Percentiles rank a stretch among this genome's conserved stretches.
Conservation (phyloP, 2,888 invertebrate species). For the Acanthosepion lycidas region DNA sequence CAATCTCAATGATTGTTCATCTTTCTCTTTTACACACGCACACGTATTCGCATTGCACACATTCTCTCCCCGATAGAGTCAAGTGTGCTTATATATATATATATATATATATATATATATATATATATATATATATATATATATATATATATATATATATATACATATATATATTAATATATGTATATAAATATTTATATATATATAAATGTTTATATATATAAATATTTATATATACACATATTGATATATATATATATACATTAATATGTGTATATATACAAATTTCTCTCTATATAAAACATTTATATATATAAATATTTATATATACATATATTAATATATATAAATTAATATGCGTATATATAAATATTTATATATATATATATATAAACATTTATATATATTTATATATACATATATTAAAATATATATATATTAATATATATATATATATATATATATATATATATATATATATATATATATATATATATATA, state of each 20-base stretch:
- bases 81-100: neutral
- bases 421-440: neutral
- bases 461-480: neutral
- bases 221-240: neutral
- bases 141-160: neutral
- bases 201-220: neutral
- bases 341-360: no score
- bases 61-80: slow-evolving; percentile 5
- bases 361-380: neutral
- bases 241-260: no score
- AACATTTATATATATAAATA: neutral
- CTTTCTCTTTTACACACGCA: neutral
- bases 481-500: neutral
- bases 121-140: neutral
- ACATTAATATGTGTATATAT: neutral
- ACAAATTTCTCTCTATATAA: neutral
- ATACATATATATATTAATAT: neutral
- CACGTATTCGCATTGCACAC: neutral
- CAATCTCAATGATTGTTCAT: no score
- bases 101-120: neutral
- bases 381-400: neutral
- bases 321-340: neutral
- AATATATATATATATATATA: neutral
- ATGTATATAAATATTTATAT: neutral
- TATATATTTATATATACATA: neutral